A percentile compares a stretch with the other conserved stretches of the same genome.
These are phyloP conservation scores for Phymastichus coffea DNA, from an alignment of 1,140 invertebrate genomes.

Conservation along the genomic window DNA sequence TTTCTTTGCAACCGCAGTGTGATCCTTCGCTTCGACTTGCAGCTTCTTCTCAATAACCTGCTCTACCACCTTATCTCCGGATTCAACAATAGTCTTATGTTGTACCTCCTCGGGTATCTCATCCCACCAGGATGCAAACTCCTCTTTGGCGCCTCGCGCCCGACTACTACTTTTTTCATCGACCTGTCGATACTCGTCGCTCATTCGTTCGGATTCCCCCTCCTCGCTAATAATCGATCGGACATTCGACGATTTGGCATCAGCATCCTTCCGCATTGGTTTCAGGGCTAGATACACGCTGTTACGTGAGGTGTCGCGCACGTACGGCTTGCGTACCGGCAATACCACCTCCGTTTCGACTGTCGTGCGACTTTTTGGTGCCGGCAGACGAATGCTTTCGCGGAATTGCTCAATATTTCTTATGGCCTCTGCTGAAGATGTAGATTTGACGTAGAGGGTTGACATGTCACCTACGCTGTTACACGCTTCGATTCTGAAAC, in stretches of 20 bases:
- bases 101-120: not conserved
- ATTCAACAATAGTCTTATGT: not conserved
- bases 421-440: not conserved
- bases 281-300: constrained; percentile 50
- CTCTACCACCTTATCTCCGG: not conserved
- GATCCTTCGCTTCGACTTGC: not conserved
- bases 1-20: not conserved
- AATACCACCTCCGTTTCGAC: constrained; percentile 39
- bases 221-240: too few species aligned
- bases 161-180: constrained; percentile 3
- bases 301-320: constrained; percentile 47
- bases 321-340: constrained; percentile 42
- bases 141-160: not conserved
- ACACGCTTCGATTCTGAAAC: constrained; percentile 46
- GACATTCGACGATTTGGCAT: too few species aligned
- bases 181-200: not conserved
- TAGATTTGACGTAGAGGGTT: constrained; percentile 36
- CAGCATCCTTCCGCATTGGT: constrained; percentile 21
- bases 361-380: constrained; percentile 31
- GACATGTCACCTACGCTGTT: constrained; percentile 50
- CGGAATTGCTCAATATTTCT: constrained; percentile 39
- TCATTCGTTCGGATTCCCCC: rapidly evolving
- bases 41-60: too few species aligned
- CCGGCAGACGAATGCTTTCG: constrained; percentile 43
- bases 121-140: constrained; percentile 17